These are phyloP conservation scores for Mesorhabditis belari DNA, from an alignment of 2,888 invertebrate species.

Conservation along the genomic window DNA sequence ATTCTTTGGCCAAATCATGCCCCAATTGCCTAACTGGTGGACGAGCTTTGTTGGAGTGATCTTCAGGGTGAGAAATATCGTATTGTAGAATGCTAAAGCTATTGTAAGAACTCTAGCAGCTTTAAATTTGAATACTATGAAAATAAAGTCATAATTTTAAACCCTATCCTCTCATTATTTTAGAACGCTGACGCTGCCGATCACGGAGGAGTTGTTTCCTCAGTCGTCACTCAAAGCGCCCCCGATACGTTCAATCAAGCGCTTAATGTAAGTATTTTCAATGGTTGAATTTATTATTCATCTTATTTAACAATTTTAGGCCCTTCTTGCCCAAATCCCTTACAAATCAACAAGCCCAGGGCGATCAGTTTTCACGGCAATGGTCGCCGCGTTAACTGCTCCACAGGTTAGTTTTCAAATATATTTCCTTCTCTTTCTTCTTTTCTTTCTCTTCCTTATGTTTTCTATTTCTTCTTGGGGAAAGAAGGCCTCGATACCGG, in stretches of 20 bases:
- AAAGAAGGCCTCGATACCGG: too few relatives aligned
- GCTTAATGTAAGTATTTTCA: slow-evolving; percentile 1
- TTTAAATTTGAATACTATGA: too few relatives aligned
- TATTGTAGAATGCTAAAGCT: not conserved
- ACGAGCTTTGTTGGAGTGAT: slow-evolving; percentile 27
- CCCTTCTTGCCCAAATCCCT: too few relatives aligned
- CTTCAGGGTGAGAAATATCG: slow-evolving; percentile 15
- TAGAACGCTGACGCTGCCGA: slow-evolving; percentile 4
- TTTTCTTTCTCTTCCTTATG: too few relatives aligned
- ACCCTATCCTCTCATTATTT: too few relatives aligned
- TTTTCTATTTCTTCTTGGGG: too few relatives aligned
- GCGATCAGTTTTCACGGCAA: slow-evolving; percentile 19
- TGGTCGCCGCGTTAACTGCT: slow-evolving; percentile 8
- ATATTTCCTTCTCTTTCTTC: too few relatives aligned
- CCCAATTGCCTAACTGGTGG: slow-evolving; percentile 22
- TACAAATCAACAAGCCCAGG: slow-evolving; percentile 9
- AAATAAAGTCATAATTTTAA: too few relatives aligned
- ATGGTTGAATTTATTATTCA: too few relatives aligned
- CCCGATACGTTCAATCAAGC: slow-evolving; percentile 6
- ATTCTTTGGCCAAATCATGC: not conserved
- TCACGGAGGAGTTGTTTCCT: slow-evolving; percentile 7
- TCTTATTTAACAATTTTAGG: too few relatives aligned
- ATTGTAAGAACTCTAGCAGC: too few relatives aligned
- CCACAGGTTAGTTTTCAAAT: not conserved
- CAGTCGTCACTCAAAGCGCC: slow-evolving; percentile 10